phyloP scores from a whole-genome alignment of 2,888 invertebrate genomes.

The Pollenia angustigena region DNA sequence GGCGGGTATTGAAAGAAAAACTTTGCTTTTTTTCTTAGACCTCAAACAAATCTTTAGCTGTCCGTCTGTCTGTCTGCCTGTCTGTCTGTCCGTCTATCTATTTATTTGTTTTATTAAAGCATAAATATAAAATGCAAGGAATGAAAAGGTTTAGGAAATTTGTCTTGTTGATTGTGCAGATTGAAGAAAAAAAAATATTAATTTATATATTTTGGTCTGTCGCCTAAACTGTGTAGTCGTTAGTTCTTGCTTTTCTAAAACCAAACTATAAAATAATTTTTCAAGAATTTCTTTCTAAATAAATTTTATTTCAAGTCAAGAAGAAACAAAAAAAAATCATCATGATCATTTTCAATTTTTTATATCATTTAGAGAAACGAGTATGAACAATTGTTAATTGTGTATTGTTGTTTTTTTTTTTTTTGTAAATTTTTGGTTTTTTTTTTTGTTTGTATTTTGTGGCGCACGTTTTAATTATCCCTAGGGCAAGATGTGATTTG shows the following conservation, averaged over 20 bases:
- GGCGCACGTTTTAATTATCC: slow-evolving; percentile 73
- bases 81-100: background rate
- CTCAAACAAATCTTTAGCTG: slow-evolving; percentile 38
- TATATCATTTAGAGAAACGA: background rate
- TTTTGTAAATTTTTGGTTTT: too few species aligned
- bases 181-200: background rate
- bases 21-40: slow-evolving; percentile 1
- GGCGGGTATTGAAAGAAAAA: too few species aligned
- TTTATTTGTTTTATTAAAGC: slow-evolving; percentile 42
- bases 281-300: slow-evolving; percentile 43
- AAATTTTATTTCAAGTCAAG: slow-evolving; percentile 47
- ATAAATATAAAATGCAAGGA: background rate
- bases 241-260: slow-evolving; percentile 25
- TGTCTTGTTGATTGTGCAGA: slow-evolving; percentile 4
- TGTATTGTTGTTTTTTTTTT: slow-evolving; percentile 18
- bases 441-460: slow-evolving; percentile 45
- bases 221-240: slow-evolving; percentile 47
- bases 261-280: slow-evolving; percentile 46
- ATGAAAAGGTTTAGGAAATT: slow-evolving; percentile 27
- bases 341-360: slow-evolving; percentile 38
- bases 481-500: slow-evolving; percentile 71
- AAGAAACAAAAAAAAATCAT: slow-evolving; percentile 17
- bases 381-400: slow-evolving; percentile 43
- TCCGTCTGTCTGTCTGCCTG: background rate
- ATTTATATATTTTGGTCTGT: slow-evolving; percentile 20